Base-by-base conservation (phyloP, 2,888 invertebrate species). In the Oscheius onirici region DNA sequence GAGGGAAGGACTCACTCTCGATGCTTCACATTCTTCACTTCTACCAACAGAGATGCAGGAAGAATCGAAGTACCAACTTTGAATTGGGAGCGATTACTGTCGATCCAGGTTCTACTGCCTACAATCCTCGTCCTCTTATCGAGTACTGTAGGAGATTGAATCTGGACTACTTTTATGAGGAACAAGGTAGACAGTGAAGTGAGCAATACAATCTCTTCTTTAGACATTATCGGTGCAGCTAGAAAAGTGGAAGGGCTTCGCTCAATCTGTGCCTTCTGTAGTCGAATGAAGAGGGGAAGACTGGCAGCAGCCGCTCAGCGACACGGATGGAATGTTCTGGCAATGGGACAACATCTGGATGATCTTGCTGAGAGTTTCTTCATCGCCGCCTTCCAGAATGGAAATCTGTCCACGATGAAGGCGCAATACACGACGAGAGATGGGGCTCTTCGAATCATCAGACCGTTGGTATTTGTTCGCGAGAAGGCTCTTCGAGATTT, bases 381-480 rank as follows among this genome's bases (percentile, higher is more conserved):
- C 73, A 92, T 93, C 85, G 92, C 93, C 0, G 91, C 92, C 13
- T 92, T 95, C 87, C 92, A 93, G 86, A 93, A 92, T 81, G 94
- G 94, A n/a, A 90, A 91, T 71, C 88, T 95, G 70, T 90, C 91
- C 78, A 92, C 93, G 0, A 91, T 94, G 91, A 93, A 93, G 86
- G 90, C 90, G 11, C 92, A 93, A 87, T 94, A 94, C 85, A 91
- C 91, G 73, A 92, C 93, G 74, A 91, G 94, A 81, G 93, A 93
- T 72, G 92, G 92, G 77, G 92, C 93, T 86, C 88, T 95, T 63
- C 91, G 94, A 74, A 92, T 95, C 26, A 92, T 95, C 74, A 91
- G 95, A 61, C 95, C 95, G 20, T 92, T 95, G 86, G 92, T 94
- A 13, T 94, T 93, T 89, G 93, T 94, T 13, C 91, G 95, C 46